phyloP scores from a whole-genome alignment of 1,140 invertebrate species.

The Apis florea region DNA sequence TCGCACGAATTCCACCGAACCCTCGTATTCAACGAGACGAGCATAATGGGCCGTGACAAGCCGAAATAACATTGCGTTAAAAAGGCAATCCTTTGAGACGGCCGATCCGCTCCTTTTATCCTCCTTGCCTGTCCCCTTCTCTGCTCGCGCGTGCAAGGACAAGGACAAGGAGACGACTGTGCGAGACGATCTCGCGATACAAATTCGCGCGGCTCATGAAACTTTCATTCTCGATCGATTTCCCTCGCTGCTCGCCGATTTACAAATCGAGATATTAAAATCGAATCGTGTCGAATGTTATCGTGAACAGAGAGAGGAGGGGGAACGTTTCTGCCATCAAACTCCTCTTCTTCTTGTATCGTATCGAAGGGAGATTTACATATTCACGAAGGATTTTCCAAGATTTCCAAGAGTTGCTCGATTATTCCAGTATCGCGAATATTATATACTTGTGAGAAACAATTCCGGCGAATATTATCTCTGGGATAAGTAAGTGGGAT shows the following conservation, averaged over 20 bases:
- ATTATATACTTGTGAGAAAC: too few species aligned
- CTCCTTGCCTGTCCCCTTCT: neutral
- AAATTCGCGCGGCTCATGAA: constrained; percentile 31
- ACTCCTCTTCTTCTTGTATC: too few species aligned
- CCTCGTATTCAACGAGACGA: constrained; percentile 16
- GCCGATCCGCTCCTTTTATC: constrained; percentile 18
- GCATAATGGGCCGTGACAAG: constrained; percentile 23
- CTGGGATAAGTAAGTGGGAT: too few species aligned
- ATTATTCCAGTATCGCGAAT: too few species aligned
- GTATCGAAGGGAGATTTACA: too few species aligned
- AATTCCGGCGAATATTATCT: too few species aligned
- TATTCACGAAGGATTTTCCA: too few species aligned
- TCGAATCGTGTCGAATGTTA: neutral
- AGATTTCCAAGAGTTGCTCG: too few species aligned
- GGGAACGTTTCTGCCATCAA: neutral
- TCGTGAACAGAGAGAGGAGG: too few species aligned
- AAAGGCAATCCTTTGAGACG: constrained; percentile 8
- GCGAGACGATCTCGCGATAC: neutral
- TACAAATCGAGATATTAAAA: constrained; percentile 25
- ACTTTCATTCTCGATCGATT: constrained; percentile 20
- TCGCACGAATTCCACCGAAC: neutral
- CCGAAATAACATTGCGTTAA: constrained; percentile 20
- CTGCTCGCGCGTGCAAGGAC: neutral
- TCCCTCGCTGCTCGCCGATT: neutral
- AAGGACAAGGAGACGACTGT: too few species aligned